Percentiles rank a stretch among this genome's conserved stretches.
phyloP scores from a whole-genome alignment of 1,140 invertebrate species.

The Euborellia annulipes region DNA sequence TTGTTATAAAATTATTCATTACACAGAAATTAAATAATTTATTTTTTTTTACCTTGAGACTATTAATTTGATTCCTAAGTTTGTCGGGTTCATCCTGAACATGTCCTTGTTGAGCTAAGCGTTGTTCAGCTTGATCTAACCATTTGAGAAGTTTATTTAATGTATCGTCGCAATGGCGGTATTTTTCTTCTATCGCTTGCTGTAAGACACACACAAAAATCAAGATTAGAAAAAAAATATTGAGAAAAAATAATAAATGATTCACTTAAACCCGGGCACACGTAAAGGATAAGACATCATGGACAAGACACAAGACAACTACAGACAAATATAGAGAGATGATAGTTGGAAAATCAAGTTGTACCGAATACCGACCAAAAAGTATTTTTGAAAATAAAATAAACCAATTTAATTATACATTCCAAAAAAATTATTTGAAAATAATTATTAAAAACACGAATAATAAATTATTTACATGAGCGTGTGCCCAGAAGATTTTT shows the following conservation, averaged over 20 bases:
- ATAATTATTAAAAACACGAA: no score
- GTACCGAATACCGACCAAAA: no score
- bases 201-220: constrained; percentile 27
- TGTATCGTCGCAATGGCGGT: constrained; percentile 73
- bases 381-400: no score
- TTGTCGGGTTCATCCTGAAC: constrained; percentile 78
- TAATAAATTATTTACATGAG: no score
- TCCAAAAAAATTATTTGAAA: no score
- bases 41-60: constrained; percentile 50
- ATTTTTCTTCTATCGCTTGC: constrained; percentile 90
- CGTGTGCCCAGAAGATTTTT: no score
- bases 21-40: not conserved
- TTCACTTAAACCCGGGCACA: not conserved
- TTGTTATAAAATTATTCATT: constrained; percentile 4
- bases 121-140: constrained; percentile 72
- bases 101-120: constrained; percentile 72
- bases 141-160: constrained; percentile 73
- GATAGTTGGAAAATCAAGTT: no score
- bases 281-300: not conserved
- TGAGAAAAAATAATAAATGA: not conserved
- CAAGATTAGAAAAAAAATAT: not conserved
- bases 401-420: no score
- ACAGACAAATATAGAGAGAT: no score
- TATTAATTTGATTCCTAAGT: constrained; percentile 76
- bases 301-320: no score